Evolutionary conservation across 2,797 vertebrate genomes (phyloP).

Genomic region (Erpetoichthys calabaricus): DNA sequence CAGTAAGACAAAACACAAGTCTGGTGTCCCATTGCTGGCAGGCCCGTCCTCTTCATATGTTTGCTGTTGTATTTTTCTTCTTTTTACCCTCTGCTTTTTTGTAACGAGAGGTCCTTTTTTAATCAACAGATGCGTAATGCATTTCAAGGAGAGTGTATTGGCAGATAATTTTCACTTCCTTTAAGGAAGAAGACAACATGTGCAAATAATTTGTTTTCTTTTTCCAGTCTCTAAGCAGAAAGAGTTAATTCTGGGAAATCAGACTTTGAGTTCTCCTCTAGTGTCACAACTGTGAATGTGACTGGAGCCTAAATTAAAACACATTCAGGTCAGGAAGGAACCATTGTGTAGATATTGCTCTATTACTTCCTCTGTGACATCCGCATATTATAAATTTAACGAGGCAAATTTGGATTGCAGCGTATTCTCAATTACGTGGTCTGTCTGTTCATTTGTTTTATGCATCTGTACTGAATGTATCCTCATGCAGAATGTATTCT

Average conservation of each 20-base stretch:
- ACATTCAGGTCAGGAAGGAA: background rate
- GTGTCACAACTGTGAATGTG: background rate
- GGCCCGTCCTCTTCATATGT: no score
- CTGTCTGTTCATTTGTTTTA: constrained; percentile 25
- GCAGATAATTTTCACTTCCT: background rate
- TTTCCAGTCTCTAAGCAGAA: background rate
- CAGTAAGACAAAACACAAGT: no score
- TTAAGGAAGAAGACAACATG: constrained; percentile 1
- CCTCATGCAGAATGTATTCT: no score
- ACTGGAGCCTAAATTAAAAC: no score
- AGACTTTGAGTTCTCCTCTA: constrained; percentile 8
- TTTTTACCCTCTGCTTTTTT: no score
- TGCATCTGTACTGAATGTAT: constrained; percentile 1
- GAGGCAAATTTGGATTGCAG: constrained; percentile 41
- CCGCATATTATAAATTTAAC: constrained; percentile 15
- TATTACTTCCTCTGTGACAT: constrained; percentile 12
- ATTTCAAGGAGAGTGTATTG: background rate
- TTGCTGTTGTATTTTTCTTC: no score
- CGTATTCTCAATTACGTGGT: constrained; percentile 39
- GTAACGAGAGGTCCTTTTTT: no score
- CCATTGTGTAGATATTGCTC: no score
- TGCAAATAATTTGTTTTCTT: constrained; percentile 7
- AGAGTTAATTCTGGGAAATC: constrained; percentile 9
- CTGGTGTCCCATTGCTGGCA: no score
- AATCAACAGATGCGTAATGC: no score